phyloP scores from a whole-genome alignment of 2,113 vertebrate genomes.

The Phrynocephalus versicolor region DNA sequence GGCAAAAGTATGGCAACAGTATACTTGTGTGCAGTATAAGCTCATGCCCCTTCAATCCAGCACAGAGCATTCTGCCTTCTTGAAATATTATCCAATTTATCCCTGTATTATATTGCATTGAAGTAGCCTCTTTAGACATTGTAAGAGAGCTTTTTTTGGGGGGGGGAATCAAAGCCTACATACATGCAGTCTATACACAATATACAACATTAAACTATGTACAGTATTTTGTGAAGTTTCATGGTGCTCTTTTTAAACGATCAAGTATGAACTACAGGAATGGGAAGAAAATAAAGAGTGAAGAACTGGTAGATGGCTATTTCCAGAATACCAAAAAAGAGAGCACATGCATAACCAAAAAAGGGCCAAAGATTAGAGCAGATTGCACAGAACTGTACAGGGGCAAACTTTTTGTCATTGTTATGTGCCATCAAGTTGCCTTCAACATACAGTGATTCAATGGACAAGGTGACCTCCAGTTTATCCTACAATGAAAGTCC shows the following conservation, averaged over 20 bases:
- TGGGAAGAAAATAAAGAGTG: neutral
- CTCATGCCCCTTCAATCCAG: neutral
- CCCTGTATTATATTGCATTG: no score
- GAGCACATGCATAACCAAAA: no score
- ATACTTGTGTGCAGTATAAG: neutral
- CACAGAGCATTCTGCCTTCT: neutral
- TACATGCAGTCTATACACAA: neutral
- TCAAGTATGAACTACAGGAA: neutral
- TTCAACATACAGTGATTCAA: no score
- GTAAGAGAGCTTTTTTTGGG: neutral
- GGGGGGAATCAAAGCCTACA: neutral
- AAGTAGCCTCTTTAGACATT: neutral
- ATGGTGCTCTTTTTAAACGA: neutral
- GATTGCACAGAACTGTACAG: no score
- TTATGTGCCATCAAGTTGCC: no score
- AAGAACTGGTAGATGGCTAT: no score
- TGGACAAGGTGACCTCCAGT: no score
- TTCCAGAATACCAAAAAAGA: no score
- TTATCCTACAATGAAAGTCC: no score
- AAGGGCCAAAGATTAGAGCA: no score
- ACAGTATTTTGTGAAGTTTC: neutral
- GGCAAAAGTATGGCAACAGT: neutral
- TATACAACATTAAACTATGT: no score
- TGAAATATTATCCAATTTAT: neutral
- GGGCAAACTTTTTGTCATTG: no score